phyloP scores from a whole-genome alignment of 2,113 vertebrate genomes.

The Mirounga angustirostris region DNA sequence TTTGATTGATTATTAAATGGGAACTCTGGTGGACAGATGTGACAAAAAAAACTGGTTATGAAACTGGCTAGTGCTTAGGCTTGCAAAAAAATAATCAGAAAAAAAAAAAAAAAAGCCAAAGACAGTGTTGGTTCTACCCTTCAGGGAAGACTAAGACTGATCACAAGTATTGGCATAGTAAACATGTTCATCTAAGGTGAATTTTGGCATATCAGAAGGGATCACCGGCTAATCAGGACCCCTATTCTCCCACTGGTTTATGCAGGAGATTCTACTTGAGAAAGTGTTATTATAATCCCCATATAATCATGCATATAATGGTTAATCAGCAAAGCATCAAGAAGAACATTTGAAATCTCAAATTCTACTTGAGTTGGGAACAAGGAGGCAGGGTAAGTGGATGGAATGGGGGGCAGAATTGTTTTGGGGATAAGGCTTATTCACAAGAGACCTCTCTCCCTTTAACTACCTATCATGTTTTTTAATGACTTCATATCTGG shows the following conservation, averaged over 20 bases:
- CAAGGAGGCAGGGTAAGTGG: background rate
- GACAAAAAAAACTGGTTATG: background rate
- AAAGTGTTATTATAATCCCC: background rate
- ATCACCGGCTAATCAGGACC: background rate
- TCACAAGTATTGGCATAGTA: background rate
- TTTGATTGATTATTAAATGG: background rate
- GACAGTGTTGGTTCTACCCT: background rate
- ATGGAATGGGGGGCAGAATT: background rate
- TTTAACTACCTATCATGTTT: background rate
- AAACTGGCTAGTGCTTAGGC: background rate
- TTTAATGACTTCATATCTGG: background rate
- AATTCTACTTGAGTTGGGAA: background rate
- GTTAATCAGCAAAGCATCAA: conserved; percentile 33
- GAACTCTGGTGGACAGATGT: background rate
- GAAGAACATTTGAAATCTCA: background rate
- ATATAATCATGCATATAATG: background rate
- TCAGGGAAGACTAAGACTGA: background rate
- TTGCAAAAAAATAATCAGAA: background rate
- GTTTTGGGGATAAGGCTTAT: background rate
- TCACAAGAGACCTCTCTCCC: background rate
- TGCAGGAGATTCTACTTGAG: background rate
- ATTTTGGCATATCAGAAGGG: background rate
- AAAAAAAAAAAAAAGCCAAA: background rate
- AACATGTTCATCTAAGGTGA: background rate
- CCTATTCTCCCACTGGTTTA: background rate